Base-by-base conservation (phyloP, 2,113 vertebrate genomes). In the Oenanthe oenanthe region DNA sequence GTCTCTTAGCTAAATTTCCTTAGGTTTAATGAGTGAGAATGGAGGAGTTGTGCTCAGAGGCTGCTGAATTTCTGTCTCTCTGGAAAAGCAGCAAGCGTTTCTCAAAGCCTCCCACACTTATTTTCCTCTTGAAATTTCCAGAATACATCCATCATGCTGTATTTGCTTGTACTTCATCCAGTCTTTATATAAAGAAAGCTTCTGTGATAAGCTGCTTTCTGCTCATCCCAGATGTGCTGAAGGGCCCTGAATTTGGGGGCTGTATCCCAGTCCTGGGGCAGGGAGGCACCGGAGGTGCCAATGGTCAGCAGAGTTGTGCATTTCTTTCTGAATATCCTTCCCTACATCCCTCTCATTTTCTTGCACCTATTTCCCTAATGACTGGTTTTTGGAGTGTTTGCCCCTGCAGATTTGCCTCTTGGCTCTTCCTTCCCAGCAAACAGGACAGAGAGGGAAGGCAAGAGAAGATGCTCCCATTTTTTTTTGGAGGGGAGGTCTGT, bases 251-350 rank as follows among this genome's bases (percentile, higher is more conserved):
- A 9, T 5, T 1, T 2, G 16, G 43, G 36, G 45, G 4, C 40
- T 67, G 21, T 54, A 12, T 4, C 31, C 28, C 53, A 47, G 8
- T 45, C 3, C 13, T 17, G 21, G 24, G 29, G 4, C 36, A 70
- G 56, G 42, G 38, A 61, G 43, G 48, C 25, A 4, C 21, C 0
- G 0, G 26, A 3, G 4, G 53, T 42, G 22, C 54, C 0, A 5
- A 48, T 50, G 61, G 28, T 26, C 22, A 20, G 32, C 32, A 61
- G 56, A 78, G 12, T 7, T 17, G 16, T 63, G 48, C 6, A 13
- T 12, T 36, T 13, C 10, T 81, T 78, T 57, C 21, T 72, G 42
- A 45, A 26, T 36, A 38, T 34, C 28, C 47, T 74, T 54, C 19
- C 26, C 25, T 65, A 5, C 2, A 0, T 60, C 31, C 12, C 31